These are phyloP conservation scores for Dendroctonus ponderosae DNA, from an alignment of 1,140 invertebrate genomes.

Conservation along the genomic window DNA sequence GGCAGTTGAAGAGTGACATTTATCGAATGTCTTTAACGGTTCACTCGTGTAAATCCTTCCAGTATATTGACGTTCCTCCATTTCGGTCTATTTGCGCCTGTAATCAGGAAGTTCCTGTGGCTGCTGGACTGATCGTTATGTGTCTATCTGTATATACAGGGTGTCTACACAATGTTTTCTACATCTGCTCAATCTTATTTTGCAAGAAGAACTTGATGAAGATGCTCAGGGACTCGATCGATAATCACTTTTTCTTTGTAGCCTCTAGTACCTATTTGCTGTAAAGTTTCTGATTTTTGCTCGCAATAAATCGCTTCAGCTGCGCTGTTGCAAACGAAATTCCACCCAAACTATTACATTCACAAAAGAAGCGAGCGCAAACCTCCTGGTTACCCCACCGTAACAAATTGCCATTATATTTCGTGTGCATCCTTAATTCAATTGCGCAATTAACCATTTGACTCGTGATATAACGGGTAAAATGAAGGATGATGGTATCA, in stretches of 20 bases:
- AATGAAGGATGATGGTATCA: slow-evolving; percentile 5
- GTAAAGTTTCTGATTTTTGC: too few species aligned
- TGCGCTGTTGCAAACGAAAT: too few species aligned
- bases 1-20: slow-evolving; percentile 4
- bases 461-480: not conserved
- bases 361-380: not conserved
- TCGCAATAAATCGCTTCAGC: too few species aligned
- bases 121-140: too few species aligned
- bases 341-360: too few species aligned
- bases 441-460: slow-evolving; percentile 6
- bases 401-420: slow-evolving; percentile 9
- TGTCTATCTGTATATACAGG: too few species aligned
- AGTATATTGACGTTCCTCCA: not conserved
- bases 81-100: not conserved
- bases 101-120: not conserved
- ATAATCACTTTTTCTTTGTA: too few species aligned
- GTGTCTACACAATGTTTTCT: too few species aligned
- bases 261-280: too few species aligned
- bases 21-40: not conserved
- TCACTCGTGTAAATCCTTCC: not conserved
- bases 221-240: too few species aligned
- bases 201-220: too few species aligned
- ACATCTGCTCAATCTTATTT: too few species aligned
- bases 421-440: slow-evolving; percentile 9
- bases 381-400: not conserved